These are phyloP conservation scores for Gallinago paraguaiae DNA, from an alignment of 2,113 vertebrate species.

Conservation along the genomic window DNA sequence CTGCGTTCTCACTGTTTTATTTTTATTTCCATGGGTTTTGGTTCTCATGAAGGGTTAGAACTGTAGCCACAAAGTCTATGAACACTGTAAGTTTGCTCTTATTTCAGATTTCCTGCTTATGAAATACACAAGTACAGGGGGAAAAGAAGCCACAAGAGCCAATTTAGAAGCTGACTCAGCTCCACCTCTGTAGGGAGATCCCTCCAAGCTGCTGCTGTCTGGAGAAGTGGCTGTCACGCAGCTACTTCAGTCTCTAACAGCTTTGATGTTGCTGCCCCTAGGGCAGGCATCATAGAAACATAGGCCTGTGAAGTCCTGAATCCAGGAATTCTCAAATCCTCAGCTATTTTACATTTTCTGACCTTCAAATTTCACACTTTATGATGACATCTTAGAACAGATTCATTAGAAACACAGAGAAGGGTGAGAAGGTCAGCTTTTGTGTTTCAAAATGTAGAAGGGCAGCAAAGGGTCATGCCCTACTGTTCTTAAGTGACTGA, in stretches of 20 bases:
- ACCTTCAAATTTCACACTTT: not conserved
- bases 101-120: not conserved
- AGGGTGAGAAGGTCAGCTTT: not conserved
- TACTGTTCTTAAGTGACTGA: not conserved
- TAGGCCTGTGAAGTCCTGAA: not conserved
- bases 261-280: not conserved
- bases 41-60: not conserved
- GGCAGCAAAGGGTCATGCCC: not conserved
- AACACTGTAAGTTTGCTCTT: not conserved
- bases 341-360: not conserved
- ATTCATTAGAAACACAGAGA: not conserved
- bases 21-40: not conserved
- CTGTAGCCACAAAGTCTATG: not conserved
- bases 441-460: not conserved
- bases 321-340: not conserved
- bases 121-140: not conserved
- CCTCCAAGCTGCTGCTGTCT: not conserved
- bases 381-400: not conserved
- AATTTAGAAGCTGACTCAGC: not conserved
- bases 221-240: not conserved
- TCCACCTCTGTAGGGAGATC: not conserved
- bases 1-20: not conserved
- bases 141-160: not conserved
- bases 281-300: not conserved
- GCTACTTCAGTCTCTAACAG: not conserved